Percentiles rank a stretch among this genome's conserved stretches.
Conservation (phyloP, 2,888 invertebrate genomes). For the Melinaea marsaeus region DNA sequence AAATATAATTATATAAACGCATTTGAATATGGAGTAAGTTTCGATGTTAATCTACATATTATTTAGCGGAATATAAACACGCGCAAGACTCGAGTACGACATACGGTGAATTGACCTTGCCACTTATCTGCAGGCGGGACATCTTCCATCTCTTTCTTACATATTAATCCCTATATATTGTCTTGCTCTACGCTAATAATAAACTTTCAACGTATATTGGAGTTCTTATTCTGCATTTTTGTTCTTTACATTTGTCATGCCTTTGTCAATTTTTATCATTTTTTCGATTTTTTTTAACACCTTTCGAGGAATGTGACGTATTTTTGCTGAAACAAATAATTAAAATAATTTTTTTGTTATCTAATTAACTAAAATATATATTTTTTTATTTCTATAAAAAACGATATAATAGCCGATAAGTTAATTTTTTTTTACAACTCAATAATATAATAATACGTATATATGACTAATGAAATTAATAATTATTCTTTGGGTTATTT, state of each 20-base stretch:
- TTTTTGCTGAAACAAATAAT: too few species aligned
- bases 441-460: too few species aligned
- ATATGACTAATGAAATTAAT: too few species aligned
- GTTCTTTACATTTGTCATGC: conserved; percentile 42
- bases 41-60: conserved; percentile 12
- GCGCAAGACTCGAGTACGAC: conserved; percentile 33
- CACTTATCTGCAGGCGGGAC: conserved; percentile 58
- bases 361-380: too few species aligned
- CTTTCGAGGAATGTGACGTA: too few species aligned
- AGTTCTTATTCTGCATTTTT: conserved; percentile 51
- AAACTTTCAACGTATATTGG: conserved; percentile 40
- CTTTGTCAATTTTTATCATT: conserved; percentile 19
- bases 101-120: conserved; percentile 65
- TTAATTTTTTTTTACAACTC: too few species aligned
- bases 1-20: background rate
- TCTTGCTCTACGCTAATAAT: conserved; percentile 66
- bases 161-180: conserved; percentile 50
- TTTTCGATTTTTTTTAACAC: too few species aligned
- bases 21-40: conserved; percentile 8
- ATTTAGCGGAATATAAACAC: conserved; percentile 19
- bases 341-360: too few species aligned
- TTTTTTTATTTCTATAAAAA: too few species aligned
- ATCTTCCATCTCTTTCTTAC: conserved; percentile 48
- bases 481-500: too few species aligned
- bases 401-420: too few species aligned